Conservation (phyloP, 1,140 invertebrate species). For the Vollenhovia emeryi region DNA sequence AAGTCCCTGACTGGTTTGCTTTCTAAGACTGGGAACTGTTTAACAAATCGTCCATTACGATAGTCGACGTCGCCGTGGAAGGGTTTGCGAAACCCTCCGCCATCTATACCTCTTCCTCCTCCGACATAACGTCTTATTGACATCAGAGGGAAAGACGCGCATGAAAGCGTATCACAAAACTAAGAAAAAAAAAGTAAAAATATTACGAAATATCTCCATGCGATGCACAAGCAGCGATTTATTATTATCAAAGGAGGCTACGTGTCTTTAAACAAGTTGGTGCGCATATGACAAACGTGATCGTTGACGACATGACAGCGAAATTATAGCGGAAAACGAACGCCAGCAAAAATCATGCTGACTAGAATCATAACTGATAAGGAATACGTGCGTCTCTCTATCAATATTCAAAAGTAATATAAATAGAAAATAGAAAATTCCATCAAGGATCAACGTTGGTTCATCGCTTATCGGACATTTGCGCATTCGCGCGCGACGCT, state of each 20-base stretch:
- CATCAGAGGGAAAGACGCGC: background rate
- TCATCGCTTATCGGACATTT: conserved; percentile 8
- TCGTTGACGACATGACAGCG: background rate
- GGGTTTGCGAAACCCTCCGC: conserved; percentile 66
- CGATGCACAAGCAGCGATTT: background rate
- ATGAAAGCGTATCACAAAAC: background rate
- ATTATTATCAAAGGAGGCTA: background rate
- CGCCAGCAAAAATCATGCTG: background rate
- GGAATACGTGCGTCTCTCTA: background rate
- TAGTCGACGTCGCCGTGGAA: conserved; percentile 46
- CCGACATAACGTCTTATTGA: conserved; percentile 11
- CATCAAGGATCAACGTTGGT: background rate
- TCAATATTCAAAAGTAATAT: background rate
- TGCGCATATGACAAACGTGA: background rate
- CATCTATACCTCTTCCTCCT: conserved; percentile 43
- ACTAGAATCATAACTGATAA: conserved; percentile 6
- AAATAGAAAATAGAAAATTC: conserved; percentile 4
- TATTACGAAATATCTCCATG: background rate
- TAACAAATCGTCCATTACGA: conserved; percentile 67
- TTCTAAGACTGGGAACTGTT: conserved; percentile 68
- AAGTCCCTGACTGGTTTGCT: conserved; percentile 42
- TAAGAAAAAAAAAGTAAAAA: background rate
- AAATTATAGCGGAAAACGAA: background rate
- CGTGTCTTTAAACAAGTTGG: background rate
- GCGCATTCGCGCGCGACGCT: background rate